A percentile compares a stretch with the other conserved stretches of the same genome.
These are phyloP conservation scores for Euphydryas editha DNA, from an alignment of 2,888 invertebrate species.

Conservation along the genomic window DNA sequence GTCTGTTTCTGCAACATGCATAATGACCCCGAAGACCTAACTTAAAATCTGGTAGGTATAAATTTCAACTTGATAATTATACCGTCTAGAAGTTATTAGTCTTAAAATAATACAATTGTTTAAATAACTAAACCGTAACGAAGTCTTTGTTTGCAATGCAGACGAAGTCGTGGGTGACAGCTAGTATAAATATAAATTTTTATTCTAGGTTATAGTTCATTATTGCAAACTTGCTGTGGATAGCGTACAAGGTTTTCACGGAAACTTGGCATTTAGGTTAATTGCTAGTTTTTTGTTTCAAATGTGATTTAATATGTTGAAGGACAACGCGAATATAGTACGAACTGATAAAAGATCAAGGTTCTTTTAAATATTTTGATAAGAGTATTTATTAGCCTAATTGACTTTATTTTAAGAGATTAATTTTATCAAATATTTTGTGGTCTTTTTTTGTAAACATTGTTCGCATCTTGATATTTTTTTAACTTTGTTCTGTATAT, in stretches of 20 bases:
- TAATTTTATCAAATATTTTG: neutral
- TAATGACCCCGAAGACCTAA: no score
- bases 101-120: no score
- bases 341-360: neutral
- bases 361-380: neutral
- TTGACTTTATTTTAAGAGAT: neutral
- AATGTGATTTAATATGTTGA: neutral
- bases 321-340: neutral
- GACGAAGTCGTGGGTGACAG: neutral
- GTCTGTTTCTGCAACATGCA: no score
- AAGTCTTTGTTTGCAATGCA: no score
- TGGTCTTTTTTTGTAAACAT: no score
- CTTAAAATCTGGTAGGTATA: no score
- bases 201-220: neutral
- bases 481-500: no score
- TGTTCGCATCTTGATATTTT: no score
- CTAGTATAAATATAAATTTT: neutral
- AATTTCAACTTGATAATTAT: no score
- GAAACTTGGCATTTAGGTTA: conserved; percentile 43
- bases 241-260: conserved; percentile 41
- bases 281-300: conserved; percentile 20
- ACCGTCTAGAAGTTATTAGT: no score
- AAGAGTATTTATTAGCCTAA: neutral
- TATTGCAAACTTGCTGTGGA: conserved; percentile 7
- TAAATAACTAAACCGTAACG: no score